Evolutionary conservation across 1,140 invertebrate species (phyloP), one percentile per base, ranked within the genome.

Genomic region (Colletes latitarsis): DNA sequence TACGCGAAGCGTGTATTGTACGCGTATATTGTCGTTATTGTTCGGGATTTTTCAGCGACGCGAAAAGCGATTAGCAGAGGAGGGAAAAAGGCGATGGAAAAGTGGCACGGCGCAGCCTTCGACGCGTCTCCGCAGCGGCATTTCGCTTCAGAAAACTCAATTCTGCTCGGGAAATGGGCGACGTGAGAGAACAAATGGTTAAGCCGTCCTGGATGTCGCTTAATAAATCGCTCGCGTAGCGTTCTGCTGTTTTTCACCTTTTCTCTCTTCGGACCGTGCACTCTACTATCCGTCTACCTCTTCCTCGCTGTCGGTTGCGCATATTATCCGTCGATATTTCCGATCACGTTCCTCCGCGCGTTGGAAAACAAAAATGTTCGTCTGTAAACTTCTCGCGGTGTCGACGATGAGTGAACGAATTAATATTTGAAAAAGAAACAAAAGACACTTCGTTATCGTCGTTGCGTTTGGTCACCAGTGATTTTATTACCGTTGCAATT

Each of bases 171-270:
- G 72, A 85, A 87, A 80, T 81, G 82, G 77, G 66, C 76, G 67
- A 63, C 58, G 46, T 60, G 71, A 43, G 81, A 64, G 68, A 85
- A 88, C 81, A 88, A 89, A 89, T 88, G 79, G 82, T 82, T 86
- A 81, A 88, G 73, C 82, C 64, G 70, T 58, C 62, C 76, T 60
- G 73, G 82, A 81, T 88, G 73, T 82, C 78, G 81, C 80, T 87
- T 86, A 87, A 89, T 87, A 89, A 88, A 89, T 89, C 77, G 86
- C 67, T 66, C 21, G 75, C 76, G 58, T 66, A 49, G 57, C 70
- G 68, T 57, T 30, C 4, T 49, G 21, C 46, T 46, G 21, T 53
- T 62, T 55, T 46, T 57, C 70, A 15, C 43, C 15, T 12, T 9
- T 30, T 53, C n/a, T 21, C 43, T 64, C 77, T 43, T n/a, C 12